Evolutionary conservation across 2,888 invertebrate species (phyloP), one percentile per base, ranked within the genome.

Genomic region (Megamerina dolium): DNA sequence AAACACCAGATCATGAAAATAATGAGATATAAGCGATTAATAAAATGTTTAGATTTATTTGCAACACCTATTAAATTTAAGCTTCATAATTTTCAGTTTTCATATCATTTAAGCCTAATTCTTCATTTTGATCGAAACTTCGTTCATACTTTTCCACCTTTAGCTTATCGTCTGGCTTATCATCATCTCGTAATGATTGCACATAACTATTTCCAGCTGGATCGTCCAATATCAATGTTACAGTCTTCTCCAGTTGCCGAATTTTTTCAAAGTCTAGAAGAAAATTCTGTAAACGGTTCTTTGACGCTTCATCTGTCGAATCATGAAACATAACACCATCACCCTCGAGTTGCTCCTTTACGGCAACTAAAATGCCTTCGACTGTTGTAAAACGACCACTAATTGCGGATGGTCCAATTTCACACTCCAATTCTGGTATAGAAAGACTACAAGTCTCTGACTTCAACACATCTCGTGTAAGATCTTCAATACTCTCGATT

Each of bases 141-240:
- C 99, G 75, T 43, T 87, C 85, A 68, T 96, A 99, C 27, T 81
- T 79, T 0, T 76, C 80, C 13, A 94, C 80, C 48, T 74, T 81
- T 50, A 99, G 73, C 46, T 79, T 77, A 0, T 81, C 79, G 63
- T 92, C 92, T n/a, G 74, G 68, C 45, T 80, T 78, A 17, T 78
- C 78, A 27, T 66, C 60, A 14, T 85, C 85, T 27, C 43, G 49
- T 2, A 91, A 69, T 61, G 88, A 91, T 80, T 92, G 90, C 32
- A 97, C 78, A 65, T 95, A 97, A 51, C 94, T 95, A 72, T 97
- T 97, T 1, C 99, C 99, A 8, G 96, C 91, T 2, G 97, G 94
- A 75, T 99, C 99, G 69, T 97, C 92, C 50, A 99, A 73, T 3
- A 96, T 67, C 2, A 99, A 54, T 0, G 92, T 92, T 1, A 87